These are phyloP conservation scores for Girardinichthys multiradiatus DNA, from an alignment of 2,113 vertebrate genomes.

Conservation along the genomic window DNA sequence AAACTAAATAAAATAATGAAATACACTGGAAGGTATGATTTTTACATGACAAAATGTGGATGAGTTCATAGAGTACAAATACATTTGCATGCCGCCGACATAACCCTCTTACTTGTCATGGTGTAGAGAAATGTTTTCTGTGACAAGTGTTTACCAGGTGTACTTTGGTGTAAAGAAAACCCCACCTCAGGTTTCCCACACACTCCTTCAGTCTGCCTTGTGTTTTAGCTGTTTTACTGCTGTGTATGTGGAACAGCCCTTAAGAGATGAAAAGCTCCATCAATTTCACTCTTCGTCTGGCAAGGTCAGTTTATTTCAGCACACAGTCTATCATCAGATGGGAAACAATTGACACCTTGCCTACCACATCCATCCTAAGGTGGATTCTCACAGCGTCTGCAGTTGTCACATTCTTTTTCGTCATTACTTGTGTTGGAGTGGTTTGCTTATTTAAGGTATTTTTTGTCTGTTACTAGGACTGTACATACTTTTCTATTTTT, in stretches of 20 bases:
- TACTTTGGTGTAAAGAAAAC: constrained; percentile 61
- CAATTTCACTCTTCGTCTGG: constrained; percentile 79
- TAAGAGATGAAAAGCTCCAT: constrained; percentile 80
- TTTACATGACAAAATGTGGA: no score
- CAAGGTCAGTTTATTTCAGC: constrained; percentile 81
- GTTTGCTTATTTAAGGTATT: neutral
- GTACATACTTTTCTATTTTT: constrained; percentile 43
- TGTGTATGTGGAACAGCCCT: constrained; percentile 69
- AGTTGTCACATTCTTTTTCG: constrained; percentile 62
- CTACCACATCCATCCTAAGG: constrained; percentile 70
- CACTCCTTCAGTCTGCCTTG: constrained; percentile 62
- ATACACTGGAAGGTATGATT: neutral
- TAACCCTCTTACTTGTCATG: constrained; percentile 62
- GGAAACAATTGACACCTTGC: constrained; percentile 78
- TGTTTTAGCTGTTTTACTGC: constrained; percentile 67
- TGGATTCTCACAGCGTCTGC: constrained; percentile 65
- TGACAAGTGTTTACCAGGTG: constrained; percentile 69
- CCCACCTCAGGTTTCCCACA: constrained; percentile 54
- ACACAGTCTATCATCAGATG: constrained; percentile 79
- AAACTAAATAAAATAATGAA: neutral
- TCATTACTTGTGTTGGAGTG: constrained; percentile 32
- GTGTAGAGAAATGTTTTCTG: constrained; percentile 41
- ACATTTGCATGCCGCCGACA: constrained; percentile 4
- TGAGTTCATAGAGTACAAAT: neutral
- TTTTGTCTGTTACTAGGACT: neutral